phyloP scores from a whole-genome alignment of 2,113 vertebrate genomes.

The Laticauda laticaudata region DNA sequence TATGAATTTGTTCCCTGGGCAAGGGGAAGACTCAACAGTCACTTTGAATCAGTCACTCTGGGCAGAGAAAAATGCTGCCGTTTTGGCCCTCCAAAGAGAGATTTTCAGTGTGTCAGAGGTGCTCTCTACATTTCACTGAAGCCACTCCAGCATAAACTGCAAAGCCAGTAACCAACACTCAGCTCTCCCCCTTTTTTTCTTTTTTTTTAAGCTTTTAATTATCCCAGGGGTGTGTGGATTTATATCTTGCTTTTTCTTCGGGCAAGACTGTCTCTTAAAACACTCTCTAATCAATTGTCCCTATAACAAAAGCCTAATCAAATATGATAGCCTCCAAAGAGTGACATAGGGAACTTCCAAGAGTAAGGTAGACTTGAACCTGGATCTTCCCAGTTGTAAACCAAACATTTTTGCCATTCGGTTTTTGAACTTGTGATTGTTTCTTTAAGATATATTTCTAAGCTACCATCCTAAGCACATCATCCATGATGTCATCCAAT shows the following conservation, averaged over 20 bases:
- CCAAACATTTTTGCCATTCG: neutral
- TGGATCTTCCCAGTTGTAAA: neutral
- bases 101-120: neutral
- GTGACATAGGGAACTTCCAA: neutral
- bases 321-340: neutral
- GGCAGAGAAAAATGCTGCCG: neutral
- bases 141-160: neutral
- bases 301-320: neutral
- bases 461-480: constrained; percentile 12
- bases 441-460: constrained; percentile 44
- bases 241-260: neutral
- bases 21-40: neutral
- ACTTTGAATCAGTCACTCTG: neutral
- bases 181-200: neutral
- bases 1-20: neutral
- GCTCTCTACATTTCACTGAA: neutral
- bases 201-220: neutral
- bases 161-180: neutral
- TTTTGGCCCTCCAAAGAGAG: neutral
- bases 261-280: neutral
- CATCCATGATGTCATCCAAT: constrained; percentile 54
- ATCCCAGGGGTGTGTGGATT: neutral
- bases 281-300: neutral
- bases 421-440: constrained; percentile 38
- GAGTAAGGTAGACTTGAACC: neutral